Percentiles rank a stretch among this genome's conserved stretches.
These are phyloP conservation scores for Aptenodytes forsteri DNA, from an alignment of 2,113 vertebrate genomes.

Conservation along the genomic window DNA sequence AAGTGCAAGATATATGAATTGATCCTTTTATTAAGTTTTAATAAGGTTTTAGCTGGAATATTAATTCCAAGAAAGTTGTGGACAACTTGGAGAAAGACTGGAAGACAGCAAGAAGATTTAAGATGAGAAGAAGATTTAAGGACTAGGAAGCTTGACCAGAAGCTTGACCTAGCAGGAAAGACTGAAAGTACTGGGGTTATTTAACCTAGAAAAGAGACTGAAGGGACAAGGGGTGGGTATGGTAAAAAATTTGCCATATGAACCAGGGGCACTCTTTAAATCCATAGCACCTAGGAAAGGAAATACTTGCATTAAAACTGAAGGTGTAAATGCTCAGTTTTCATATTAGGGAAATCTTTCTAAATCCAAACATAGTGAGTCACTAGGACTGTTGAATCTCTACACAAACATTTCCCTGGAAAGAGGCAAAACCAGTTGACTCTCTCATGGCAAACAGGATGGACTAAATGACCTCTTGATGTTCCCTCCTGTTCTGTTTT, in stretches of 20 bases:
- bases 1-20: background rate
- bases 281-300: background rate
- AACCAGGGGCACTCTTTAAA: background rate
- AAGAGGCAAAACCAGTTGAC: background rate
- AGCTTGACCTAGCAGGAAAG: background rate
- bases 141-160: background rate
- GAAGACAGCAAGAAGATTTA: background rate
- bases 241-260: background rate
- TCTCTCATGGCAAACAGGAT: background rate
- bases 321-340: background rate
- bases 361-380: background rate
- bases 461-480: background rate
- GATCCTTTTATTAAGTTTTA: background rate
- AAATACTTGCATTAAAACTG: background rate
- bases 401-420: background rate
- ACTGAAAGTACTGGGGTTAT: background rate
- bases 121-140: background rate
- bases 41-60: background rate
- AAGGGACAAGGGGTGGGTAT: background rate
- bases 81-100: background rate
- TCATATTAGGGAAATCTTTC: background rate
- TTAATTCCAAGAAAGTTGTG: background rate
- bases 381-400: background rate
- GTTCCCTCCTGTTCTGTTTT: background rate
- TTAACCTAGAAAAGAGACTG: background rate